Conservation (phyloP, 2,113 vertebrate species). For the Etheostoma cragini region DNA sequence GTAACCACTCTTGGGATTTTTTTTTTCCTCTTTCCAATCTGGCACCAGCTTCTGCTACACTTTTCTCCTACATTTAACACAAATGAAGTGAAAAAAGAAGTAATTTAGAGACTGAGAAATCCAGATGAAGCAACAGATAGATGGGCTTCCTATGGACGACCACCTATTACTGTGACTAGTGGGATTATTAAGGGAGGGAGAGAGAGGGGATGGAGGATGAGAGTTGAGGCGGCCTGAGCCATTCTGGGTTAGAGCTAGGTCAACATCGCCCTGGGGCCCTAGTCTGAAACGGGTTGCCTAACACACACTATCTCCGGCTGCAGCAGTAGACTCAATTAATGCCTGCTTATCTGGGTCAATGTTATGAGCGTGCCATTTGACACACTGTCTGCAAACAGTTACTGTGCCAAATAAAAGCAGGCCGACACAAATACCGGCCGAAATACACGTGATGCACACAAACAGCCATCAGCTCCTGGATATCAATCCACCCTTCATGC, state of each 20-base stretch:
- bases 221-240: constrained; percentile 22
- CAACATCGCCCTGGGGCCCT: constrained; percentile 25
- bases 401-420: constrained; percentile 41
- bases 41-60: neutral
- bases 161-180: neutral
- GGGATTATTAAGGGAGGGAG: neutral
- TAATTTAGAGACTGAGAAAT: neutral
- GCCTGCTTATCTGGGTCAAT: constrained; percentile 72
- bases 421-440: constrained; percentile 6
- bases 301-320: neutral
- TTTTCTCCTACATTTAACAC: constrained; percentile 32
- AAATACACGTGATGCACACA: neutral
- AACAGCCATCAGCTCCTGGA: constrained; percentile 43
- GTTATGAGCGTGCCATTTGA: constrained; percentile 46
- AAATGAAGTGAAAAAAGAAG: neutral
- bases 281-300: constrained; percentile 33
- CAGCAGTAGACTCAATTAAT: constrained; percentile 28
- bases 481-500: constrained; percentile 75
- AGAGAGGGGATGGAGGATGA: neutral
- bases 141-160: neutral
- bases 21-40: neutral
- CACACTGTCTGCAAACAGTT: constrained; percentile 34
- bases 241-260: constrained; percentile 40
- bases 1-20: neutral
- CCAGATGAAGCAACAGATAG: constrained; percentile 35